Evolutionary conservation across 1,140 invertebrate species (phyloP), one percentile per base, ranked within the genome.

Genomic region (Zaprionus lachaisei): DNA sequence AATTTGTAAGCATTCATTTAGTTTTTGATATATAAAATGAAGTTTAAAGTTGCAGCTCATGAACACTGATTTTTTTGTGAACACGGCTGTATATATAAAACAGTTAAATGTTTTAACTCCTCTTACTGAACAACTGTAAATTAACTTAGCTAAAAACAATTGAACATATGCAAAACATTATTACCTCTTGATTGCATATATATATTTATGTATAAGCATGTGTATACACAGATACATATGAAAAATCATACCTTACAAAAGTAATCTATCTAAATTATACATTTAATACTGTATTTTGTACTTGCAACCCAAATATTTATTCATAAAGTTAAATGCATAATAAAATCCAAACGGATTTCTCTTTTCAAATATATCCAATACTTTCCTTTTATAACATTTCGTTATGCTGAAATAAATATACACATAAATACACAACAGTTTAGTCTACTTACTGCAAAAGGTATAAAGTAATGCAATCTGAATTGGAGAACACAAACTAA

Each of bases 151-250:
- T 47, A n/a, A 47, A 17, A 47, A 47, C 9, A 17, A 47, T 47
- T 47, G 6, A 38, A 49, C 12, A 28, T 51, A 49, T 57, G 28
- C 37, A 57, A 37, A 66, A 66, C 62, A 66, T 57, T 57, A 72
- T 66, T 72, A 72, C 70, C 62, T 72, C 70, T 72, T 38, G 4
- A 58, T 51, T 49, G 57, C 37, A 55, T 58, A 58, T 22, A 31
- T 28, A 31, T 28, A 38, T 34, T 24, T 24, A 60, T 31, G 6
- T 44, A 15, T 61, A 61, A n/a, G 38, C n/a, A 61, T 61, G 4
- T 44, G 38, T 17, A 61, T 44, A 38, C 22, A 44, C 41, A 22
- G 20, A 26, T 20, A 60, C 22, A 11, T 24, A 60, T 61, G 14
- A 26, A 60, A 61, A 61, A n/a, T 24, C 41, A 28, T 9, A 61